These are phyloP conservation scores for Crossocerus cetratus DNA, from an alignment of 2,888 invertebrate species.

Conservation along the genomic window DNA sequence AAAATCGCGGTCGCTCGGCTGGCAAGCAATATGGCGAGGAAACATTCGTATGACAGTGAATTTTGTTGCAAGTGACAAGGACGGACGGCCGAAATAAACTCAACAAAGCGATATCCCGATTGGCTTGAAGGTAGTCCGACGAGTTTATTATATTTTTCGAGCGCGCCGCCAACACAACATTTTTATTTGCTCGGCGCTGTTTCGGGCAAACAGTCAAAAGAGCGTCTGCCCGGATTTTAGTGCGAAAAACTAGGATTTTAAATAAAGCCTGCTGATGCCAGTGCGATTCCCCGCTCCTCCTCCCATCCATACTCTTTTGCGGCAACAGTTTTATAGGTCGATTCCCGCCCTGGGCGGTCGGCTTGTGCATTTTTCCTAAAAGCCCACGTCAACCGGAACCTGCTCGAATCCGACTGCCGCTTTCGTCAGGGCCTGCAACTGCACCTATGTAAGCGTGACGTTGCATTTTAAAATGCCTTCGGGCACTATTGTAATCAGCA, in stretches of 20 bases:
- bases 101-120: slow-evolving; percentile 25
- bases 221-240: too few species aligned
- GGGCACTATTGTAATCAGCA: slow-evolving; percentile 14
- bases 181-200: slow-evolving; percentile 13
- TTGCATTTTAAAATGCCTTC: slow-evolving; percentile 37
- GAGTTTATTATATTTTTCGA: slow-evolving; percentile 3
- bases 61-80: not conserved
- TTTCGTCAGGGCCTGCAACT: slow-evolving; percentile 16
- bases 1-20: too few species aligned
- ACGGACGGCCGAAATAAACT: slow-evolving; percentile 13
- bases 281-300: too few species aligned
- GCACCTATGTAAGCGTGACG: not conserved
- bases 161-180: not conserved
- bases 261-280: too few species aligned
- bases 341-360: too few species aligned
- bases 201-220: too few species aligned
- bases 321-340: too few species aligned
- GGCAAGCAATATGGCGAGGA: too few species aligned
- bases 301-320: too few species aligned
- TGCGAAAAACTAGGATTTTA: too few species aligned
- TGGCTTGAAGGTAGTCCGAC: slow-evolving; percentile 15
- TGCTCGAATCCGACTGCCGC: slow-evolving; percentile 21
- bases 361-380: slow-evolving; percentile 5
- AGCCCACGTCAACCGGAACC: not conserved
- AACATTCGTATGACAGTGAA: too few species aligned